Base-by-base conservation (phyloP, 2,888 invertebrate species). In the Alloscopus bannaensis region DNA sequence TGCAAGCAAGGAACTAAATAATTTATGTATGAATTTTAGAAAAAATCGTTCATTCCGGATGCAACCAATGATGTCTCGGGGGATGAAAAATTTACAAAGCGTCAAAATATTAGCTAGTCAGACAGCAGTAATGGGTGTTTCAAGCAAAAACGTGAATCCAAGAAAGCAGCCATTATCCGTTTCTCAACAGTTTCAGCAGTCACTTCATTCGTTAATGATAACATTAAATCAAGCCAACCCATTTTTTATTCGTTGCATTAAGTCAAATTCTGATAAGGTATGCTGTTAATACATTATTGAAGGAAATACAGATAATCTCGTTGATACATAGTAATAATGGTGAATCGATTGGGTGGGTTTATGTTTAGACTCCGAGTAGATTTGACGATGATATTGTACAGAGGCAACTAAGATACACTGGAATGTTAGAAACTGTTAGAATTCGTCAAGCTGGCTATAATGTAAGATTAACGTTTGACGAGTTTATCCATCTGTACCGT, bases 391-490 rank as follows among this genome's bases (percentile, higher is more conserved):
- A 95, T 82, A 95, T 97, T 0, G 97, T 98, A 8, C 94, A 97
- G 87, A 91, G 97, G 65, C 94, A 95, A 88, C 90, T 98, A 77
- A 91, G 97, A 11, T 98, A 98, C 89, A 98, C 98, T 0, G 98
- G 98, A 81, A 98, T 98, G 98, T 88, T 98, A 87, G 98, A 98
- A 88, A 98, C 98, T 0, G 98, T 98, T 16, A 91, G 97, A 86
- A 98, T 98, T 83, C 90, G 98, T 64, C 95, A 97, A 87, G 97
- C 97, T 1, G 98, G 98, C 1, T 98, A 97, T 90, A 97, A 97
- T 88, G 97, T 98, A 81, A 91, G 98, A 40, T 91, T 98, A 40
- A 94, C 95, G 0, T 97, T 97, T 88, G 96, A 97, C 88, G 97
- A 97, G 89, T 98, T 98, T 88, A 95, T 96, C 82, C 96, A 96